These are phyloP conservation scores for Rhaphigaster nebulosa DNA, from an alignment of 2,888 invertebrate species.

Conservation along the genomic window DNA sequence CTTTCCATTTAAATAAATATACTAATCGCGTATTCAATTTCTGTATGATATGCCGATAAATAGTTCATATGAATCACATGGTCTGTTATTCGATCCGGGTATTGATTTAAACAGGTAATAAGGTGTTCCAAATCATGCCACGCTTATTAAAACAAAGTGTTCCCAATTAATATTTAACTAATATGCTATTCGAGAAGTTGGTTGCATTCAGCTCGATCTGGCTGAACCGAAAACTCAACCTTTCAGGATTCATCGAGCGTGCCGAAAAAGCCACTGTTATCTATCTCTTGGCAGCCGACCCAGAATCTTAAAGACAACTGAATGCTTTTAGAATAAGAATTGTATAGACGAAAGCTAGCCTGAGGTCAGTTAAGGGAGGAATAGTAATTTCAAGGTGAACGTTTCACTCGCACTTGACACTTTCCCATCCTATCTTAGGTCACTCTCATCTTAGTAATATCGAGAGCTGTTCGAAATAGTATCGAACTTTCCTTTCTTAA, in stretches of 20 bases:
- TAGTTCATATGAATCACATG: too few relatives aligned
- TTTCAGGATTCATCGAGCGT: not conserved
- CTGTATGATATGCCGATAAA: too few relatives aligned
- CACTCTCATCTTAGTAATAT: not conserved
- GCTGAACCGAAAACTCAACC: not conserved
- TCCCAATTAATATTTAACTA: not conserved
- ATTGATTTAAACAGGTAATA: not conserved
- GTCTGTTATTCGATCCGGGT: not conserved
- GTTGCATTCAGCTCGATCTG: not conserved
- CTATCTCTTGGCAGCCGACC: not conserved
- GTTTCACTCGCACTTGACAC: conserved; percentile 42
- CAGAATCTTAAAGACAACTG: not conserved
- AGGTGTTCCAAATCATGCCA: not conserved
- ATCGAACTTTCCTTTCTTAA: not conserved
- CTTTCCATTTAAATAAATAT: not conserved
- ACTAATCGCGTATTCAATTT: not conserved
- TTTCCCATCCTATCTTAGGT: not conserved
- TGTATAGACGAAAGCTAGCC: not conserved
- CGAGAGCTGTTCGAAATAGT: not conserved
- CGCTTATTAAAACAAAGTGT: not conserved
- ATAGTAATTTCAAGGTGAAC: conserved; percentile 40
- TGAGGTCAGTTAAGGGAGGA: conserved; percentile 17
- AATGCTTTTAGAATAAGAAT: conserved; percentile 17
- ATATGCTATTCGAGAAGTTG: not conserved
- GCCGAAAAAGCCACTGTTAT: conserved; percentile 11